phyloP scores from a whole-genome alignment of 2,113 vertebrate species.

The Anhinga rufa region DNA sequence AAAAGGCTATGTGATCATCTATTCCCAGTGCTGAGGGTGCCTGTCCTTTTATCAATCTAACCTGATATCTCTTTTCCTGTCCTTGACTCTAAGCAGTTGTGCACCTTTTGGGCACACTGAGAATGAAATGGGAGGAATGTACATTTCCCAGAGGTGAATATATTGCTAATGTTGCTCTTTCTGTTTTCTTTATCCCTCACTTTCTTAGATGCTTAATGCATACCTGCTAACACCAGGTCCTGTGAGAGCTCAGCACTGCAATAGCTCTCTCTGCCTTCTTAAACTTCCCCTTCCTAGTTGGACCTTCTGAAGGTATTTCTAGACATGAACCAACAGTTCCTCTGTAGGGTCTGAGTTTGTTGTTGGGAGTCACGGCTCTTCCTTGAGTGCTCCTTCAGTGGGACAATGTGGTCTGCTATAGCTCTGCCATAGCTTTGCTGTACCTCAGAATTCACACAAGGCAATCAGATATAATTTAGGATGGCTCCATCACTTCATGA shows the following conservation, averaged over 20 bases:
- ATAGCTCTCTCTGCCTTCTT: background rate
- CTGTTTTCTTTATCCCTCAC: background rate
- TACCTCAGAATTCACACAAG: background rate
- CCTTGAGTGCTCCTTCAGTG: background rate
- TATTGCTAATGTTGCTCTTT: background rate
- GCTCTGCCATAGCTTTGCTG: background rate
- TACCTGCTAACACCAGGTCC: background rate
- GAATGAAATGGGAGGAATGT: background rate
- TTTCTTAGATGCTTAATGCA: background rate
- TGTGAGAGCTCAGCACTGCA: background rate
- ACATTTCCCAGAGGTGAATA: background rate
- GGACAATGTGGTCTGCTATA: background rate
- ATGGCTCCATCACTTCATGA: background rate
- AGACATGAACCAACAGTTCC: background rate
- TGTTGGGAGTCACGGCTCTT: background rate
- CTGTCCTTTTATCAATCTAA: background rate
- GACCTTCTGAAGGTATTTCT: background rate
- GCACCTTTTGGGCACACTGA: background rate
- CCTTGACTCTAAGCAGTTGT: background rate
- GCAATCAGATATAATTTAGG: background rate
- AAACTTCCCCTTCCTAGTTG: background rate
- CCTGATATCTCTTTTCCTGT: background rate
- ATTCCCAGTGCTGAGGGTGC: background rate
- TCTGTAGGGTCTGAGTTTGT: background rate
- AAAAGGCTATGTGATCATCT: background rate